phyloP scores from a whole-genome alignment of 2,888 invertebrate genomes.

The Lasioglossum zephyrum region DNA sequence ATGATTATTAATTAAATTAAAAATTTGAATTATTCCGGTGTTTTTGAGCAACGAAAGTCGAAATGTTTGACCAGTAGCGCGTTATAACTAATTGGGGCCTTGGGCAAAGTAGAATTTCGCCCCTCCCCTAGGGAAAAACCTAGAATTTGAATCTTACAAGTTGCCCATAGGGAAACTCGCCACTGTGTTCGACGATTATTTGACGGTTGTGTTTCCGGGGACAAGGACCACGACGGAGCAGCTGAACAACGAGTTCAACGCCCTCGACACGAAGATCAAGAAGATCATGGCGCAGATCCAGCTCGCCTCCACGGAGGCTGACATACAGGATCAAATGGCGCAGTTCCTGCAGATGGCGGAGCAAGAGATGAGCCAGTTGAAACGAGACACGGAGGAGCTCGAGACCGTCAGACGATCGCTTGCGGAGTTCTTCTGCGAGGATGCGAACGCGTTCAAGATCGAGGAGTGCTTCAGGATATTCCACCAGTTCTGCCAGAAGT shows the following conservation, averaged over 20 bases:
- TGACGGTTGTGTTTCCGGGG: slow-evolving; percentile 61
- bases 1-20: too few species aligned
- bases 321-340: slow-evolving; percentile 94
- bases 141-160: too few species aligned
- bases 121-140: too few species aligned
- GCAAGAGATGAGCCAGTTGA: slow-evolving; percentile 90
- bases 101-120: too few species aligned
- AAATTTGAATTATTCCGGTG: not conserved
- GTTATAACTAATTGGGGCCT: too few species aligned
- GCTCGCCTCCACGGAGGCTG: slow-evolving; percentile 90
- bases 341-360: slow-evolving; percentile 94
- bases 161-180: too few species aligned
- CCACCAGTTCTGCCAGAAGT: slow-evolving; percentile 94
- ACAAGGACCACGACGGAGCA: slow-evolving; percentile 94
- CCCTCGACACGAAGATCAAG: slow-evolving; percentile 91
- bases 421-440: slow-evolving; percentile 97
- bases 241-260: slow-evolving; percentile 93
- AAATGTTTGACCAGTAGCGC: too few species aligned
- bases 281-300: slow-evolving; percentile 93
- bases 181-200: not conserved
- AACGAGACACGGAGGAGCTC: slow-evolving; percentile 92
- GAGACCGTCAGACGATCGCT: slow-evolving; percentile 92
- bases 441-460: slow-evolving; percentile 93
- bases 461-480: slow-evolving; percentile 97
- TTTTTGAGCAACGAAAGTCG: too few species aligned